Evolutionary conservation across 2,797 vertebrate genomes (phyloP), one percentile per base, ranked within the genome.

Genomic region (Ambastaia sidthimunki): DNA sequence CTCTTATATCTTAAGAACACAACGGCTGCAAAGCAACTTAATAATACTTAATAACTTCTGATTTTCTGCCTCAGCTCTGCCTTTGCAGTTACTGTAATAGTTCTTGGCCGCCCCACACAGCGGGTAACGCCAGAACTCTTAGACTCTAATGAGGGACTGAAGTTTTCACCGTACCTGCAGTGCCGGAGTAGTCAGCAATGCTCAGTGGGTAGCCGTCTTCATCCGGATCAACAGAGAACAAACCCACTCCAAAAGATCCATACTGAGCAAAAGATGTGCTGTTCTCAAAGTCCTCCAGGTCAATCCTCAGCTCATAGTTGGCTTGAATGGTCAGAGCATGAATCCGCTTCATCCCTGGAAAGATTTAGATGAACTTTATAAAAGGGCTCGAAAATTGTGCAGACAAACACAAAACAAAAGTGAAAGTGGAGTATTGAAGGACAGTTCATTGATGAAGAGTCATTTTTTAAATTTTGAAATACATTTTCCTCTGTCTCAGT

Each of bases 221-320:
- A 47, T 98, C 96, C 0, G 97, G 94, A 86, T 98, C 96, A 0
- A 98, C 97, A 0, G 96, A 98, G 90, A 96, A 95, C 76, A 94
- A 87, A 12, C 96, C 97, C 10, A 99, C 95, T 0, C 95, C 94
- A 0, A 99, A 99, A 41, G 92, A 93, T 1, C 91, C 91, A 0
- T 98, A 99, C 71, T 76, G 94, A 19, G 97, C 97, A 0, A 95
- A 97, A 15, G 96, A 95, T 0, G 97, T 97, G 89, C 93, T 87
- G 0, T 99, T 98, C 72, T 98, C 96, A 0, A 98, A 98, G 91
- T 98, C 97, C 4, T 96, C 93, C 88, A 99, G 90, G 91, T 98
- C 96, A 9, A 98, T 93, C 7, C 95, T 94, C 23, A 99, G 90
- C 92, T 98, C 95, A 0, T 95, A 96, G 81, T 91, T 92, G 0